Base-by-base conservation (phyloP, 2,888 invertebrate genomes). In the Chalcis sispes region DNA sequence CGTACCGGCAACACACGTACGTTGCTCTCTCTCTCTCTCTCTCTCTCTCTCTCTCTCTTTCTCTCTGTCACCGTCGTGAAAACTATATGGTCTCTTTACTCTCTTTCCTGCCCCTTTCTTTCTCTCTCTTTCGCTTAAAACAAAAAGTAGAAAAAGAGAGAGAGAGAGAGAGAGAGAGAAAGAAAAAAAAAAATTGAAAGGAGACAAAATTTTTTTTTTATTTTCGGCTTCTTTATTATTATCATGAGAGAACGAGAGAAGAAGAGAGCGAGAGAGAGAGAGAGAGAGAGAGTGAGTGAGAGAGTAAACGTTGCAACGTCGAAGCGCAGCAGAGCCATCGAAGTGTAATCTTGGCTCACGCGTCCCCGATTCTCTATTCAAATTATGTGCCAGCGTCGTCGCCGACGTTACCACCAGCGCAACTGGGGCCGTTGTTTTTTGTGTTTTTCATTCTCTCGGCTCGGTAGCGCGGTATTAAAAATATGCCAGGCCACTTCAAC, bases 361-460 rank as follows among this genome's bases (percentile, higher is more conserved):
- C 72, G 72, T 56, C 72, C 58, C 50, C 65, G 72, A 72, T 72
- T 72, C 65, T 72, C 65, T 54, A 65, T 65, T 72, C 56, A 65
- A 65, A 72, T 65, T 56, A 48, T 18, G 42, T 7, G 27, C 42
- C 32, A 13, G 25, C n/a, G 20, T 15, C 36, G n/a, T n/a, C n/a
- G n/a, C n/a, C n/a, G n/a, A n/a, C n/a, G n/a, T n/a, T n/a, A n/a
- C n/a, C n/a, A n/a, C n/a, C n/a, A n/a, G n/a, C n/a, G n/a, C n/a
- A n/a, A n/a, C n/a, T n/a, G n/a, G n/a, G n/a, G n/a, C n/a, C n/a
- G n/a, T n/a, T n/a, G n/a, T n/a, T 32, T 42, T 46, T 46, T 65
- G 10, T 46, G 8, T 27, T 36, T 54, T 56, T 58, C 46, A 42
- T 29, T 67, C 56, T 13, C 18, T 36, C 50, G 20, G 4, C 50